Base-by-base conservation (phyloP, 2,888 invertebrate species). In the Cheilosia urbana region DNA sequence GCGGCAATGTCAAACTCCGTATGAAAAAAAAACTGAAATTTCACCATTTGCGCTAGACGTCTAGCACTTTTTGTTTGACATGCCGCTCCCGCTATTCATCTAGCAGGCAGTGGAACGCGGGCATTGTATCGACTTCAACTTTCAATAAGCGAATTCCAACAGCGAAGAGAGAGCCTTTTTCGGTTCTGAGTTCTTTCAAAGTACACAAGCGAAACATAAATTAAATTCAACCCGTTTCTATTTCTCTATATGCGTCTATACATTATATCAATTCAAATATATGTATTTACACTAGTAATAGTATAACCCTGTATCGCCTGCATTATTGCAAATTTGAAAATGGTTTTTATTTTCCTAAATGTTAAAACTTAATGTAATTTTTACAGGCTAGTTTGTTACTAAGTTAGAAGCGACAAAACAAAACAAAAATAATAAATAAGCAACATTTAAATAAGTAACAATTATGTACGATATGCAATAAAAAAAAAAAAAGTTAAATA, bases 331-430 rank as follows among this genome's bases (percentile, higher is more conserved):
- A n/a, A 42, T 30, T 30, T 24, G 6, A 27, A 27, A 62, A 58
- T 15, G 24, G 24, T 24, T 21, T 51, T 21, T 13, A 57, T 17
- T 37, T 13, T 13, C 11, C 65, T 34, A 42, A 68, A 4, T 30
- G 34, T 37, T 42, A 57, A 45, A 24, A 60, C 17, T 11, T 53
- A 72, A 15, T 3, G n/a, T 51, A 40, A 19, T 19, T 45, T 30
- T 45, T 55, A 82, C 77, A 71, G 77, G 82, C 65, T 82, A 82
- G 82, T 82, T 77, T 81, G 58, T 71, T 58, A 68, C 21, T 68
- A 24, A 73, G 51, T 57, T 58, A 49, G 45, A 45, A 72, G 42
- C n/a, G 21, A 37, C 5, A 45, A 51, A 51, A 51, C 57, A 75
- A 58, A 72, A 60, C 24, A 51, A 15, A 21, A 55, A 37, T 19